Evolutionary conservation across 2,113 vertebrate species (phyloP).

Genomic region (Crotalus viridis): DNA sequence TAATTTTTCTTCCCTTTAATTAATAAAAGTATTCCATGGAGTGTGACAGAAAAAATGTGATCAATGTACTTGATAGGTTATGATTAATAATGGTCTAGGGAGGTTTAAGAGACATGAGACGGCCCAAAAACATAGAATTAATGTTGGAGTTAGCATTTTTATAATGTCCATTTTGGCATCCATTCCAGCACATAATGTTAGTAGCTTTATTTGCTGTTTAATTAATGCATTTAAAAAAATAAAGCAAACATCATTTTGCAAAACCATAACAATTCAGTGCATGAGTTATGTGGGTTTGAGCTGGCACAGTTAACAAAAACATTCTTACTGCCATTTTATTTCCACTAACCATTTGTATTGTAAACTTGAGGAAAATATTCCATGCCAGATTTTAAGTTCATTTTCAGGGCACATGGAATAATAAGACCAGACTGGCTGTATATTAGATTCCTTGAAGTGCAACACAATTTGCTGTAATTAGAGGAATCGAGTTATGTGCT

Average conservation of each 20-base stretch:
- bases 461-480: constrained; percentile 37
- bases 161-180: constrained; percentile 66
- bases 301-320: constrained; percentile 58
- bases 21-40: constrained; percentile 63
- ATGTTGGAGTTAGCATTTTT: constrained; percentile 62
- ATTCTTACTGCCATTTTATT: constrained; percentile 56
- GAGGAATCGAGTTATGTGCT: constrained; percentile 7
- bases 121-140: constrained; percentile 65
- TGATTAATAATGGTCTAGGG: constrained; percentile 64
- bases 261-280: constrained; percentile 52
- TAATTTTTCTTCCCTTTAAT: constrained; percentile 62
- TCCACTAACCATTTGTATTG: constrained; percentile 55
- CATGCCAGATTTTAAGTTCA: constrained; percentile 57
- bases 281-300: constrained; percentile 58
- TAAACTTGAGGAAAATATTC: constrained; percentile 57
- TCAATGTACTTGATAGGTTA: constrained; percentile 64
- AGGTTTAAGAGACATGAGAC: constrained; percentile 64
- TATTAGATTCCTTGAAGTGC: constrained; percentile 26
- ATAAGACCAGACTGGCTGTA: neutral
- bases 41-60: constrained; percentile 64
- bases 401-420: constrained; percentile 26
- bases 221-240: constrained; percentile 54
- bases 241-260: constrained; percentile 52
- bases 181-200: constrained; percentile 53
- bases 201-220: constrained; percentile 63